Conservation (phyloP, 1,140 invertebrate genomes). For the Drosophila kurseongensis region DNA sequence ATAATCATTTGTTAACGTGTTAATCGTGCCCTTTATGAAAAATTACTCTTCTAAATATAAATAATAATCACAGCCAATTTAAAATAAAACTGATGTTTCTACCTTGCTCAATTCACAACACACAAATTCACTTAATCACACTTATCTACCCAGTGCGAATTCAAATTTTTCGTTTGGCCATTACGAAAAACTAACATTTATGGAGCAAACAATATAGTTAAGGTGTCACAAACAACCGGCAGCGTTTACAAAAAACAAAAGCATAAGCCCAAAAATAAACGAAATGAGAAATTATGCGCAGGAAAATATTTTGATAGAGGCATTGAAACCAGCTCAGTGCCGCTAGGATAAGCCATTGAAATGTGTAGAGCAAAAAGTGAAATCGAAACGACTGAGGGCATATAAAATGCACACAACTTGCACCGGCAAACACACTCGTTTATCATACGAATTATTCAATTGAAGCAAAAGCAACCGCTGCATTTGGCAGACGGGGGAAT, state of each 20-base stretch:
- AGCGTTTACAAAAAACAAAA: slow-evolving; percentile 14
- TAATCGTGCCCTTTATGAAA: too few species aligned
- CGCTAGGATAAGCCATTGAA: slow-evolving; percentile 7
- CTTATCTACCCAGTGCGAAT: not conserved
- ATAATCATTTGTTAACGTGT: too few species aligned
- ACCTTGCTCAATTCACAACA: too few species aligned
- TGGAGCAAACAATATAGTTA: slow-evolving; percentile 22
- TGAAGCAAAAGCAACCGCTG: slow-evolving; percentile 66
- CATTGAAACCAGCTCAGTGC: slow-evolving; percentile 27
- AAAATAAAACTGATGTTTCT: too few species aligned
- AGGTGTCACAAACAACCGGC: slow-evolving; percentile 41
- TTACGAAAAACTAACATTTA: slow-evolving; percentile 30
- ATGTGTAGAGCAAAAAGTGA: slow-evolving; percentile 35
- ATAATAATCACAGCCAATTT: too few species aligned
- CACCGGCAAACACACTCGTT: slow-evolving; percentile 37
- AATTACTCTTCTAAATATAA: too few species aligned
- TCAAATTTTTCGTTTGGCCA: not conserved
- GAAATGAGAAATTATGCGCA: slow-evolving; percentile 47
- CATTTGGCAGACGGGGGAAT: slow-evolving; percentile 68
- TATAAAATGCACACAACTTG: slow-evolving; percentile 63
- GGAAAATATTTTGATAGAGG: slow-evolving; percentile 56
- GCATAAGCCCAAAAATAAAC: slow-evolving; percentile 27
- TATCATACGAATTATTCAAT: slow-evolving; percentile 73
- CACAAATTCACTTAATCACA: not conserved
- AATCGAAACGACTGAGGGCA: slow-evolving; percentile 55